These are phyloP conservation scores for Zaprionus inermis DNA, from an alignment of 1,140 invertebrate genomes.

Conservation along the genomic window DNA sequence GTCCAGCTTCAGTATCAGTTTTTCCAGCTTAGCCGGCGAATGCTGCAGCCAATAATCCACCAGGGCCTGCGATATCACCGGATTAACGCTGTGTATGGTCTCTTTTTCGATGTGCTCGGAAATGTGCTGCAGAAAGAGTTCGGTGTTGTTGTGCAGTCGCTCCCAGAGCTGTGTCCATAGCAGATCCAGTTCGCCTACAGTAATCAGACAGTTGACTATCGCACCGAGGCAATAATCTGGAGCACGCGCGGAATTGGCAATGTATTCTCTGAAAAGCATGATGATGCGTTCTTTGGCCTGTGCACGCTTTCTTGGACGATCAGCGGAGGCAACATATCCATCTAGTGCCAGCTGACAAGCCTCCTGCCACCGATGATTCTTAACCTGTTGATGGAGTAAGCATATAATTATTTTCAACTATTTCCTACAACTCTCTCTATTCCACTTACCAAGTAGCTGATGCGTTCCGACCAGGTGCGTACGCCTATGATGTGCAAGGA, in stretches of 20 bases:
- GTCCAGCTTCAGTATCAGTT: conserved; percentile 92
- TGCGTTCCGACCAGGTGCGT: conserved; percentile 92
- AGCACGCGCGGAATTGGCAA: conserved; percentile 67
- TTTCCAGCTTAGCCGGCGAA: conserved; percentile 88
- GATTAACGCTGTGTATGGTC: conserved; percentile 85
- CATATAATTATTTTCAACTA: background rate
- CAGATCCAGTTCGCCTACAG: conserved; percentile 73
- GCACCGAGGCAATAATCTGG: conserved; percentile 79
- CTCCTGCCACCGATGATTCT: conserved; percentile 88
- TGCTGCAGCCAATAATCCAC: conserved; percentile 86
- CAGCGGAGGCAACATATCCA: conserved; percentile 72
- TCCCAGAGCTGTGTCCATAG: conserved; percentile 85
- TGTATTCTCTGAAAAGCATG: conserved; percentile 78
- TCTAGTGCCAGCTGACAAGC: conserved; percentile 85
- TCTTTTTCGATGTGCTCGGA: conserved; percentile 85
- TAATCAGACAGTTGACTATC: conserved; percentile 79
- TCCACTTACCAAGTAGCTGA: conserved; percentile 87
- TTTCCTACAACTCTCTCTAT: background rate
- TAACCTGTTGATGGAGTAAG: conserved; percentile 73
- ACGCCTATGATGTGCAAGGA: conserved; percentile 92
- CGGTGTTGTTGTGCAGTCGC: conserved; percentile 67
- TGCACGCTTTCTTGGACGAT: conserved; percentile 67
- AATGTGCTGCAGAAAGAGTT: conserved; percentile 84
- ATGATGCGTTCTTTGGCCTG: conserved; percentile 83
- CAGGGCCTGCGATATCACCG: conserved; percentile 88